A percentile compares a stretch with the other conserved stretches of the same genome.
Conservation (phyloP, 2,888 invertebrate genomes). For the Xanthia togata region DNA sequence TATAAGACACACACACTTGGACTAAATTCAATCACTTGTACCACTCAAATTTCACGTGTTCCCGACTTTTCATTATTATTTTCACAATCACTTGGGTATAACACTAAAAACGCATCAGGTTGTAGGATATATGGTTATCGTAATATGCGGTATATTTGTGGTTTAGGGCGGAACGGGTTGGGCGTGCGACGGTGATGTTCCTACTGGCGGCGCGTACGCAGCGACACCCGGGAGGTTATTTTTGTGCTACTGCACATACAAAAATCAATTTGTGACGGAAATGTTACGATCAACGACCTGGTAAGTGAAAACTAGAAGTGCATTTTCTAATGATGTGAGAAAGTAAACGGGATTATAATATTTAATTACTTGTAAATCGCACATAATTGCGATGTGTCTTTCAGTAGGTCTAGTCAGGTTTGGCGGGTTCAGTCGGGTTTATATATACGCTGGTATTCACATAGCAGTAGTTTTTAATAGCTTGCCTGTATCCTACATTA, state of each 20-base stretch:
- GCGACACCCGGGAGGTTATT: conserved; percentile 89
- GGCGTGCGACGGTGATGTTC: conserved; percentile 75
- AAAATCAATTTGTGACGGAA: conserved; percentile 88
- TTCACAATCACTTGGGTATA: conserved; percentile 65
- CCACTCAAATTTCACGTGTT: conserved; percentile 73
- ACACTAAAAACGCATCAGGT: conserved; percentile 58
- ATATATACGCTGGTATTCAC: conserved; percentile 39
- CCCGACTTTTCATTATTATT: conserved; percentile 55
- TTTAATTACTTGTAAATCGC: conserved; percentile 33
- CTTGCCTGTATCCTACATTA: conserved; percentile 43
- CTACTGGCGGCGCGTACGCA: conserved; percentile 81
- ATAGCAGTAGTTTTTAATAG: conserved; percentile 59
- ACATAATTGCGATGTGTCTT: conserved; percentile 38
- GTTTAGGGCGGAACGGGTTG: conserved; percentile 77
- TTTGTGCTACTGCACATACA: conserved; percentile 88
- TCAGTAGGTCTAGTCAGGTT: conserved; percentile 45
- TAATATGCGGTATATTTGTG: conserved; percentile 72
- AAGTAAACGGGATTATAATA: conserved; percentile 34
- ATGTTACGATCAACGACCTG: conserved; percentile 90
- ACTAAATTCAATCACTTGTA: conserved; percentile 78
- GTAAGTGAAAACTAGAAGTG: conserved; percentile 76
- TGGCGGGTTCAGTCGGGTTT: conserved; percentile 23
- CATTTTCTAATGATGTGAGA: conserved; percentile 60
- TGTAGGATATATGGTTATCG: conserved; percentile 65
- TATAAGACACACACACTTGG: conserved; percentile 81